These are phyloP conservation scores for Apoda limacodes DNA, from an alignment of 2,888 invertebrate genomes.

Conservation along the genomic window DNA sequence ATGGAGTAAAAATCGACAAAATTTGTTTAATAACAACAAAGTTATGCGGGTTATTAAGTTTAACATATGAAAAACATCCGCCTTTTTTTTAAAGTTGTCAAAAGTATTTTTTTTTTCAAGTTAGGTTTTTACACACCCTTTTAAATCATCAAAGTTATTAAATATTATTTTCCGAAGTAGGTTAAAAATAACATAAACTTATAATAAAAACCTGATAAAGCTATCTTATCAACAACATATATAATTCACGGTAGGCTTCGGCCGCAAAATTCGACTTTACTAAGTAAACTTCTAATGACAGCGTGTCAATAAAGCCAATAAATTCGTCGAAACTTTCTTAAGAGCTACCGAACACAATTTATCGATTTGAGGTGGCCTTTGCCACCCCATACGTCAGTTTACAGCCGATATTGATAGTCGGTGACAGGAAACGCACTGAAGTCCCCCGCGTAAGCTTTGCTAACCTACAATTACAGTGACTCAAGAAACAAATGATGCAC, in stretches of 20 bases:
- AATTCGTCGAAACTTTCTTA: conserved; percentile 51
- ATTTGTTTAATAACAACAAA: too few species aligned
- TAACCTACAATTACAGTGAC: conserved; percentile 16
- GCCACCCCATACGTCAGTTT: conserved; percentile 62
- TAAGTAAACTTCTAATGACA: conserved; percentile 35
- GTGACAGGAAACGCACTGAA: conserved; percentile 47
- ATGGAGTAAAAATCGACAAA: too few species aligned
- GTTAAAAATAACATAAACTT: too few species aligned
- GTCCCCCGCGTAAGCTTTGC: conserved; percentile 36
- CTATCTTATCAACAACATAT: conserved; percentile 13
- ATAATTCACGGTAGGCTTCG: conserved; percentile 17
- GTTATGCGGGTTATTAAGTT: too few species aligned
- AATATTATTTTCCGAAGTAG: too few species aligned
- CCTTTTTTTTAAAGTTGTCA: too few species aligned
- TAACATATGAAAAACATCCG: too few species aligned
- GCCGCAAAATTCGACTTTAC: conserved; percentile 16
- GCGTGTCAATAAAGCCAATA: conserved; percentile 57
- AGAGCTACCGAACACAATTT: conserved; percentile 55
- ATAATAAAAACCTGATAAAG: too few species aligned
- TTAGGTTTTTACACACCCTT: too few species aligned
- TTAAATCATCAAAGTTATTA: too few species aligned
- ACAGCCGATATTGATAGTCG: conserved; percentile 62
- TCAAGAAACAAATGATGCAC: conserved; percentile 13
- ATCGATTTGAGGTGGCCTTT: conserved; percentile 57
- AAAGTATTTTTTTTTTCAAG: too few species aligned